These are phyloP conservation scores for Neolamprologus caudopunctatus DNA, from an alignment of 2,113 vertebrate species.

Conservation along the genomic window DNA sequence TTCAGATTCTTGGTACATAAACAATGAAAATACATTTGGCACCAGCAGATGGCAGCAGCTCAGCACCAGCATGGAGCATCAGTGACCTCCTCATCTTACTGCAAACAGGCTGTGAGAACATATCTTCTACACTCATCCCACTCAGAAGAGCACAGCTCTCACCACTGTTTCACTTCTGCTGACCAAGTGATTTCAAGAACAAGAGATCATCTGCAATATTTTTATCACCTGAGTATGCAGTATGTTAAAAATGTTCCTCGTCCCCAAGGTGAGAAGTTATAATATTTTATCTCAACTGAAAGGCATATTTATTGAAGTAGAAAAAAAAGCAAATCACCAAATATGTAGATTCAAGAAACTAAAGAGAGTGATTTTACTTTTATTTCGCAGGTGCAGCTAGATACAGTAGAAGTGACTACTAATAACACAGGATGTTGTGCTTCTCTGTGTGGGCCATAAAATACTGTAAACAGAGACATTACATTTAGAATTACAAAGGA, in stretches of 20 bases:
- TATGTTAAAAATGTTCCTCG: neutral
- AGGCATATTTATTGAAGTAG: neutral
- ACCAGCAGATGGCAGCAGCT: constrained; percentile 48
- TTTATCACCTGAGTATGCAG: neutral
- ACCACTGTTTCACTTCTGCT: neutral
- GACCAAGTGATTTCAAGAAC: neutral
- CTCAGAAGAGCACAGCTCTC: neutral
- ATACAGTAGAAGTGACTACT: neutral
- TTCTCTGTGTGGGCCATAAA: neutral
- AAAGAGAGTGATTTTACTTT: neutral
- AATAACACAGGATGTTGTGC: neutral
- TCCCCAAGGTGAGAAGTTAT: neutral
- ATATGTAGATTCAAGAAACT: rapidly evolving
- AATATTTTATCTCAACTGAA: neutral
- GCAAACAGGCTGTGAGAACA: neutral
- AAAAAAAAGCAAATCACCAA: neutral
- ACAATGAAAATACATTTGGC: neutral
- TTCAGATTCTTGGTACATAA: neutral
- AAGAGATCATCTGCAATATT: neutral
- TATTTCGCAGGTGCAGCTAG: neutral
- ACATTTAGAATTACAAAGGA: neutral
- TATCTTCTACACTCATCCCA: no score
- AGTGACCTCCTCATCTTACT: neutral
- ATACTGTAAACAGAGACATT: neutral
- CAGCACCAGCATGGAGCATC: neutral